Conservation (phyloP, 35 echinoderm and acorn worm genomes). For the Lytechinus variegatus region DNA sequence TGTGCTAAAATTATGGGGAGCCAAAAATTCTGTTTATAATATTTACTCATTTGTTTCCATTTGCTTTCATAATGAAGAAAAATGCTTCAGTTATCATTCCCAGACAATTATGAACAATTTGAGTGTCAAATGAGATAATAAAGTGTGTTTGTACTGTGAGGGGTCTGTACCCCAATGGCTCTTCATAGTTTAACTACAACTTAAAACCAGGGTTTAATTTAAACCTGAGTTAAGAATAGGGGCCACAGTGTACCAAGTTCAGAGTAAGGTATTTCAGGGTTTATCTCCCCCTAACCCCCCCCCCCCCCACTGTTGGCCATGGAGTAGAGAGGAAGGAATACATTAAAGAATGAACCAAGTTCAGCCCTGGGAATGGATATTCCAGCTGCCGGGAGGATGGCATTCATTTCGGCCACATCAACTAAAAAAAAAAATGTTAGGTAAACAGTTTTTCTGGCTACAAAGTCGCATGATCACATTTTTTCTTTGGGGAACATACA, state of each 20-base stretch:
- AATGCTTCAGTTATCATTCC: too few species aligned
- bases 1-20: too few species aligned
- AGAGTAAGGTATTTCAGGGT: neutral
- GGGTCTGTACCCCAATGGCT: too few species aligned
- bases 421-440: neutral
- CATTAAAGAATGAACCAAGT: neutral
- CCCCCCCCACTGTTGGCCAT: neutral
- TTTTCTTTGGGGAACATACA: neutral
- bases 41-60: too few species aligned
- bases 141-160: too few species aligned
- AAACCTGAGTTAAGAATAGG: too few species aligned
- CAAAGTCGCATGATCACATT: neutral
- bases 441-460: constrained; percentile 12
- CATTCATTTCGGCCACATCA: neutral
- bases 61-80: too few species aligned
- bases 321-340: neutral
- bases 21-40: too few species aligned
- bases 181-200: too few species aligned
- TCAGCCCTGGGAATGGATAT: neutral
- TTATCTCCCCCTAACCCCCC: neutral
- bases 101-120: too few species aligned
- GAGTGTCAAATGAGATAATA: too few species aligned
- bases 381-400: neutral
- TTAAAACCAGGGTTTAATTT: too few species aligned
- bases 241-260: neutral